Evolutionary conservation across 2,797 vertebrate genomes (phyloP), one percentile per base, ranked within the genome.

Genomic region (Spondyliosoma cantharus): DNA sequence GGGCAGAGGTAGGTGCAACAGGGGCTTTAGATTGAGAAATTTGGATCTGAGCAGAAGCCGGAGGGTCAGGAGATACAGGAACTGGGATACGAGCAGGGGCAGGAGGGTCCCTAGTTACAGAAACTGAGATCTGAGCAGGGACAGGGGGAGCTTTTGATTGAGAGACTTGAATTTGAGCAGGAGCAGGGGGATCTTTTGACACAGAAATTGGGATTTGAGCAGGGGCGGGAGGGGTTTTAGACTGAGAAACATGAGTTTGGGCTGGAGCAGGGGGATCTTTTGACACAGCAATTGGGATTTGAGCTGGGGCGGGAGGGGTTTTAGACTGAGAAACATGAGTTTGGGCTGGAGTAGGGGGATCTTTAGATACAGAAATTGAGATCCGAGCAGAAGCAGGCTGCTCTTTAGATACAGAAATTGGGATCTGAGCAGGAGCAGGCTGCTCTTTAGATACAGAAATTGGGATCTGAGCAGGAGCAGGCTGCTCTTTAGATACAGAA

Each of bases 401-500:
- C 5, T 11, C 53, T 53, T 65, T 77, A 43, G 76, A 27, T 5
- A 49, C 43, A 53, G 81, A 63, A 58, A 67, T 13, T 42, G 56
- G 69, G 27, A 53, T 57, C 1, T n/a, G 27, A 37, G 5, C 43
- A 11, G 32, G 54, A 0, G 48, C 25, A 25, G 65, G 25, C 20
- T 57, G 22, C 0, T 1, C 22, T 19, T 53, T 78, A 7, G 59
- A 57, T 50, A 48, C 27, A 53, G 78, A 61, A 45, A 74, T 3
- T 61, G 78, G 76, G 16, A 78, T 68, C 0, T 58, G 60, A 57
- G 50, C 45, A 43, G 48, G 11, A 14, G 68, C 48, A 27, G 57
- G 22, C n/a, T 61, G 42, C 0, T 46, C 25, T 54, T 79, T 86
- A 46, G 76, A 20, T 71, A 67, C 60, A 67, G 74, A 73, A 37